phyloP scores from a whole-genome alignment of 64 coral and sea anemone genomes.

The Dendrophyllia cribrosa region DNA sequence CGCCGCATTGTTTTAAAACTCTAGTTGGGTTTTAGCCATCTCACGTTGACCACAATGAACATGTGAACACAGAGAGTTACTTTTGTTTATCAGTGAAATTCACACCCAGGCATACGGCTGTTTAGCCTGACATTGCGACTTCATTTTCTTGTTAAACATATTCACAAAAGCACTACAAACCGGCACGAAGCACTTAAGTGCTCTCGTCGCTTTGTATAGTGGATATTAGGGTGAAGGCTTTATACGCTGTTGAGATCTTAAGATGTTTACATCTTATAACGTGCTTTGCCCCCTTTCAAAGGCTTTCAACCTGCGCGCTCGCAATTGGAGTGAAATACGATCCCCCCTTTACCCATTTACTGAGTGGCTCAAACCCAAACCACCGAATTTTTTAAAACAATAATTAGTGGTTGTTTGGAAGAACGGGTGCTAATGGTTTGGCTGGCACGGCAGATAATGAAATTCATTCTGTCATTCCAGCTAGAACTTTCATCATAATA shows the following conservation, averaged over 20 bases:
- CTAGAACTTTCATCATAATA: background rate
- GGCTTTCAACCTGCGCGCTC: conserved; percentile 34
- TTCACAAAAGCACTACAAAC: conserved; percentile 26
- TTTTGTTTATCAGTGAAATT: conserved; percentile 22
- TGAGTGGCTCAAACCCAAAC: conserved; percentile 15
- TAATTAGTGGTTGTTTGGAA: conserved; percentile 57
- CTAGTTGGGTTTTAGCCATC: too few species aligned
- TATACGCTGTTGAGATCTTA: conserved; percentile 44
- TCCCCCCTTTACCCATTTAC: conserved; percentile 22
- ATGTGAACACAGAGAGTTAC: background rate
- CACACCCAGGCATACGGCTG: background rate
- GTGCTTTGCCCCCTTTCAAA: conserved; percentile 8
- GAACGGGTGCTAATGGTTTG: conserved; percentile 51
- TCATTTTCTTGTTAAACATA: conserved; percentile 12
- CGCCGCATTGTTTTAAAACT: too few species aligned
- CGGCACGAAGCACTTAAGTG: conserved; percentile 16
- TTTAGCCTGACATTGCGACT: background rate
- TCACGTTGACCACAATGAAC: background rate
- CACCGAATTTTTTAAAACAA: conserved; percentile 46
- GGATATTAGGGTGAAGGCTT: background rate
- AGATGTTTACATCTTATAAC: conserved; percentile 48
- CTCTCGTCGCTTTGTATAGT: conserved; percentile 13
- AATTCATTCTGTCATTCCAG: conserved; percentile 1
- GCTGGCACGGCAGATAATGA: conserved; percentile 15
- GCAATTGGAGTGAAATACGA: conserved; percentile 11